Evolutionary conservation across 2,888 invertebrate species (phyloP), one percentile per base, ranked within the genome.

Genomic region (Beris morrisii): DNA sequence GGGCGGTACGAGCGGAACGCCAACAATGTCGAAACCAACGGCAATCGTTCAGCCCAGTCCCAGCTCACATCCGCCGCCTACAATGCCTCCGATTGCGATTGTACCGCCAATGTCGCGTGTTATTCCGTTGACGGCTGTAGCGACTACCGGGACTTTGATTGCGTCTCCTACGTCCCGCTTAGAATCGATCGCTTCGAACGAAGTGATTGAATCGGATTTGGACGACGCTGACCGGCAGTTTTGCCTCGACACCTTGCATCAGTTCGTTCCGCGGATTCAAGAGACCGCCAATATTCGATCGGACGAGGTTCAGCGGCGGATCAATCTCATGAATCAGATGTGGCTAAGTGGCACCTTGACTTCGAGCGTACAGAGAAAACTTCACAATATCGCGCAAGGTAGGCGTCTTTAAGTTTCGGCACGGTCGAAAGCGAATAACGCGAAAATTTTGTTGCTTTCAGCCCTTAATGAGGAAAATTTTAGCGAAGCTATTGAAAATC

Each of bases 11-110:
- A 15, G 15, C 15, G 13, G 32, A 6, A 15, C 61, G n/a, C 55
- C 68, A 6, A 54, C 70, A n/a, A 9, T 38, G 7, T 70, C 73
- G 43, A 76, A 76, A 56, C 76, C 76, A 6, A 76, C 73, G n/a
- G 76, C 76, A 45, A 73, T 75, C 2, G 75, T 76, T 30, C 73
- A 73, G 48, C 75, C 76, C 12, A 75, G 73, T 70, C 74, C 73
- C 64, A 66, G 70, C 12, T 69, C 69, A 48, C 59, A 71, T 45
- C 71, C 72, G 28, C 71, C 71, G 58, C 65, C 66, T 59, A 71
- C 73, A 4, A 54, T 61, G 28, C 74, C 74, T 22, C 75, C 74
- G 11, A 71, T 76, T 30, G 75, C 75, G 13, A 73, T 76, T 7
- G 75, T 76, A 15, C 73, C 74, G 66, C 75, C 75, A 55, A 75